Percentiles rank a stretch among this genome's conserved stretches.
phyloP scores from a whole-genome alignment of 53 echinoderm and acorn worm genomes.

The Holothuria leucospilota region DNA sequence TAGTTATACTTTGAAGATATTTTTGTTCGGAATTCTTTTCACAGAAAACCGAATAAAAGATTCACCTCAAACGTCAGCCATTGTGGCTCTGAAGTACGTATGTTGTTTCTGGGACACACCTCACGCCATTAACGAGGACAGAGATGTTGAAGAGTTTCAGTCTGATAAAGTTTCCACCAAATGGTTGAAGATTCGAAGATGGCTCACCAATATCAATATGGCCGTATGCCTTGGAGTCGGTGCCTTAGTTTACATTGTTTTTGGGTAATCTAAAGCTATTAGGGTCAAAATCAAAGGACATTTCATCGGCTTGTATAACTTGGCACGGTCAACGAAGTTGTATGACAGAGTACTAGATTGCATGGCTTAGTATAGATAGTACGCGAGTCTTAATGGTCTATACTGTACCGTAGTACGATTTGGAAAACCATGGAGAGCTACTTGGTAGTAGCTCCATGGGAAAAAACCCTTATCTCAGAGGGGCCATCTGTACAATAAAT shows the following conservation, averaged over 20 bases:
- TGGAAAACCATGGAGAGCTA: too few species aligned
- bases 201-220: conserved; percentile 6
- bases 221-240: background rate
- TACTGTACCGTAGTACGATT: too few species aligned
- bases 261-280: background rate
- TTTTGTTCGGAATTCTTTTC: too few species aligned
- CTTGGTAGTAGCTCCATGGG: too few species aligned
- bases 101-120: background rate
- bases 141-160: background rate
- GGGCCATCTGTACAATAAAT: too few species aligned
- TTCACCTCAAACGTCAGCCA: background rate
- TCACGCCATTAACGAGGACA: background rate
- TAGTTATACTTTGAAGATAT: too few species aligned
- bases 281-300: background rate
- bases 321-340: too few species aligned
- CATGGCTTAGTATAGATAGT: too few species aligned
- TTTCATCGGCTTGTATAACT: too few species aligned
- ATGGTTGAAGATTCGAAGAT: background rate
- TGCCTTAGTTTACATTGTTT: background rate
- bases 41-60: background rate
- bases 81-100: background rate
- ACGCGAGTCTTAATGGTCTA: too few species aligned
- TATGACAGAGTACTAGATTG: too few species aligned
- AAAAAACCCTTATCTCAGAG: too few species aligned
- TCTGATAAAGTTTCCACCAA: background rate